Base-by-base conservation (phyloP, 2,888 invertebrate genomes). In the Papilio gigon region DNA sequence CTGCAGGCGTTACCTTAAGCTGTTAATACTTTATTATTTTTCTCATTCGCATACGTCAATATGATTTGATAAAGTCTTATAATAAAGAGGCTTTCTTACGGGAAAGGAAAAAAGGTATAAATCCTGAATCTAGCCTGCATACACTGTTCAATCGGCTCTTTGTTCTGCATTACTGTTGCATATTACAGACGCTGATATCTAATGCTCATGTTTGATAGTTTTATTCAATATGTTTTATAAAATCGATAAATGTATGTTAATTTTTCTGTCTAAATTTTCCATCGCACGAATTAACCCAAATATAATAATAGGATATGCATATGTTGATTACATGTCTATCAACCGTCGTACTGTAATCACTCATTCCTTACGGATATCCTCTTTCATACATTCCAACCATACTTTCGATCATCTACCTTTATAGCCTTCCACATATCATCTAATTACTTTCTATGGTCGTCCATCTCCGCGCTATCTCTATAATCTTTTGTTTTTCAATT, bases 1-100 rank as follows among this genome's bases (percentile, higher is more conserved):
- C 81, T 80, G 78, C 73, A 72, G 72, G 74, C 70, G 58, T 75
- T 66, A 71, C 75, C 74, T 77, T 76, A 78, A 60, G 37, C n/a
- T 44, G 20, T 67, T 37, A 27, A 42, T 40, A 44, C 25, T 59
- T 64, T 64, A 66, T 60, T 50, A 60, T 66, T 50, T 33, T 67
- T 33, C 44, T 17, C 35, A 44, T 44, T 44, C n/a, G 35, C 17
- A 33, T 27, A 27, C 9, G 11, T 17, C 20, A 17, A 35, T 17
- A 20, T 58, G 20, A 47, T 47, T 47, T 22, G 22, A 47, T n/a
- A 1, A 47, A 22, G 20, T 12, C 6, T 47, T 47, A 22, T 47
- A 22, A 47, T 47, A 12, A 47, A 47, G 20, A 4, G 47, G 12
- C n/a, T 8, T 5, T 17, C 11, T 47, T 22, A 47, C 20, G 11